Evolutionary conservation across 2,113 vertebrate genomes (phyloP), one percentile per base, ranked within the genome.

Genomic region (Agelaius tricolor): DNA sequence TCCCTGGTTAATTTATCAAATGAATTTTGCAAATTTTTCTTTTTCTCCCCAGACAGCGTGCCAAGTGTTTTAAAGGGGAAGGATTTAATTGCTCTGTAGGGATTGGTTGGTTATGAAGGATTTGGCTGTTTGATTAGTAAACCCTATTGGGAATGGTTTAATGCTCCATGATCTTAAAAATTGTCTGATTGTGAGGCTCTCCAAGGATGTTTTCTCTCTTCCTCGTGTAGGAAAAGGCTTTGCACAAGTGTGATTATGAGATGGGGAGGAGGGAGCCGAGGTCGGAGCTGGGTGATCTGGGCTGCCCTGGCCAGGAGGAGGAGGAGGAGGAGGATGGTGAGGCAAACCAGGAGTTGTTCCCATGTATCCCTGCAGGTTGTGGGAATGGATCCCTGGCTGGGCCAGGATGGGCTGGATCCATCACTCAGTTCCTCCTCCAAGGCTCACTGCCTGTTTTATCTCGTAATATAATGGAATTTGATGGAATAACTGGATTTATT

Each of bases 31-130:
- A 98, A 98, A 98, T 98, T 98, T 98, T 98, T 97, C 98, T 97
- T 96, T 97, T 97, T 97, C 98, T 99, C 99, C 99, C 99, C 98
- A 99, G 99, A 99, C 98, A 97, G 98, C 97, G 97, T 99, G 98
- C 98, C 98, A 98, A 99, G 99, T 99, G 98, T 99, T 99, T 99
- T 99, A 99, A 99, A 99, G 98, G 99, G 99, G 99, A 99, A 99
- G 98, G 98, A 99, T 99, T 99, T 99, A 99, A 99, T 99, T 99
- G 99, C 99, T 99, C 99, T 99, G 98, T 99, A 98, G 99, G 99
- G 99, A 99, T 99, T 99, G 99, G 99, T 98, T 99, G 99, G 99
- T 99, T 99, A 99, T 99, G 99, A 99, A 98, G 99, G 99, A 99
- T 99, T 99, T 99, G 99, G 98, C 98, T 99, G 99, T 99, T 99